Conservation (phyloP, 1,140 invertebrate genomes). For the Prorops nasuta region DNA sequence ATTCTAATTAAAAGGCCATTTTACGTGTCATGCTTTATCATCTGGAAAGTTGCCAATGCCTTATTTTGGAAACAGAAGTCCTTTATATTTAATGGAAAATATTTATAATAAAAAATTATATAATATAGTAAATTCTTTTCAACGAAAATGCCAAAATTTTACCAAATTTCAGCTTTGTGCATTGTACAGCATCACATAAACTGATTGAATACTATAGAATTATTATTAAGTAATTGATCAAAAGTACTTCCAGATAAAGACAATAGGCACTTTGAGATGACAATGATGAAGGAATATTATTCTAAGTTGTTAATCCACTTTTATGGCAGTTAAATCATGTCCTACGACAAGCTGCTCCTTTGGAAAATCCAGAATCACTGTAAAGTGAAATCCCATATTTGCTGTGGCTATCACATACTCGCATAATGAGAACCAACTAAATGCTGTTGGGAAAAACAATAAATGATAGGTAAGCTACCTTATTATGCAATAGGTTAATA, state of each 20-base stretch:
- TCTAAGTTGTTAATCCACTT: constrained; percentile 45
- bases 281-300: constrained; percentile 32
- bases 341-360: constrained; percentile 75
- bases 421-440: constrained; percentile 90
- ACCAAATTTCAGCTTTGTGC: background rate
- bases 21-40: constrained; percentile 38
- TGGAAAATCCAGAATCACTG: constrained; percentile 82
- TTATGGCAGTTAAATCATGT: constrained; percentile 51
- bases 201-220: constrained; percentile 5
- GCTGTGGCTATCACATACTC: constrained; percentile 87
- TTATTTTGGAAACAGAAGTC: constrained; percentile 29
- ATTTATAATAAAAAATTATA: too few species aligned
- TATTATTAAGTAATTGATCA: constrained; percentile 17
- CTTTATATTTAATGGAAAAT: too few species aligned
- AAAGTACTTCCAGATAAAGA: constrained; percentile 32
- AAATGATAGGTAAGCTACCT: constrained; percentile 4
- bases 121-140: too few species aligned
- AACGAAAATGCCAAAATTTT: too few species aligned
- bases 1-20: constrained; percentile 40
- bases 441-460: constrained; percentile 65
- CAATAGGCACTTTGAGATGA: constrained; percentile 50
- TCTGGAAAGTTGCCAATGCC: constrained; percentile 33
- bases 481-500: background rate
- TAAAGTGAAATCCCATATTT: constrained; percentile 90
- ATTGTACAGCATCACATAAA: constrained; percentile 4